Percentiles rank a stretch among this genome's conserved stretches.
phyloP scores from a whole-genome alignment of 2,888 invertebrate species.

The Zootermopsis nevadensis region DNA sequence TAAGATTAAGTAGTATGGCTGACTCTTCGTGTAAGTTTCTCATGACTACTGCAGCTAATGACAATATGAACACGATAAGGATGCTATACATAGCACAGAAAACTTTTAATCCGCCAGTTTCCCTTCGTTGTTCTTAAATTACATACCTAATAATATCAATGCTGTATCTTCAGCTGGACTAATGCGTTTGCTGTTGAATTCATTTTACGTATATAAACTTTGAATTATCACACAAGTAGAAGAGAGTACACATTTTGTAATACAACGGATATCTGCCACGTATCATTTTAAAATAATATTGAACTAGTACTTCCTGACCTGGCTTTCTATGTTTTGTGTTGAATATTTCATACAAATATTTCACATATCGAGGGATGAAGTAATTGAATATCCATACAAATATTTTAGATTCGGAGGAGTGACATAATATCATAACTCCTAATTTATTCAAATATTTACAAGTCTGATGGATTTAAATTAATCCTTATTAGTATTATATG shows the following conservation, averaged over 20 bases:
- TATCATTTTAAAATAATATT: constrained; percentile 21
- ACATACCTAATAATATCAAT: not conserved
- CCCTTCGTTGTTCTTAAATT: not conserved
- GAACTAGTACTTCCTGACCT: not conserved
- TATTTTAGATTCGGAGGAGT: not conserved
- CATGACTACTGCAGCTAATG: not conserved
- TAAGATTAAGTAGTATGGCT: not conserved
- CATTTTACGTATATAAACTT: constrained; percentile 38
- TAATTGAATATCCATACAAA: no score
- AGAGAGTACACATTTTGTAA: constrained; percentile 39
- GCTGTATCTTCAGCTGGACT: constrained; percentile 4
- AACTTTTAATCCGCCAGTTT: not conserved
- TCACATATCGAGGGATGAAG: not conserved
- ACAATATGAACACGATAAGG: no score
- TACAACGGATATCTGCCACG: constrained; percentile 34
- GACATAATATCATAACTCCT: not conserved
- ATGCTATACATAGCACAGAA: constrained; percentile 2
- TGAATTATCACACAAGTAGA: constrained; percentile 36
- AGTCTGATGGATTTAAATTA: not conserved
- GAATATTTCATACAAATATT: not conserved
- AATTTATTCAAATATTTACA: constrained; percentile 16
- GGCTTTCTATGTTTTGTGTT: not conserved
- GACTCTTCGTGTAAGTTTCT: not conserved
- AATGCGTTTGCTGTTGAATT: constrained; percentile 14
- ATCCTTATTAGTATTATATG: not conserved